Evolutionary conservation across 1,140 invertebrate species (phyloP), one percentile per base, ranked within the genome.

Genomic region (Rhyacophila brunnea): DNA sequence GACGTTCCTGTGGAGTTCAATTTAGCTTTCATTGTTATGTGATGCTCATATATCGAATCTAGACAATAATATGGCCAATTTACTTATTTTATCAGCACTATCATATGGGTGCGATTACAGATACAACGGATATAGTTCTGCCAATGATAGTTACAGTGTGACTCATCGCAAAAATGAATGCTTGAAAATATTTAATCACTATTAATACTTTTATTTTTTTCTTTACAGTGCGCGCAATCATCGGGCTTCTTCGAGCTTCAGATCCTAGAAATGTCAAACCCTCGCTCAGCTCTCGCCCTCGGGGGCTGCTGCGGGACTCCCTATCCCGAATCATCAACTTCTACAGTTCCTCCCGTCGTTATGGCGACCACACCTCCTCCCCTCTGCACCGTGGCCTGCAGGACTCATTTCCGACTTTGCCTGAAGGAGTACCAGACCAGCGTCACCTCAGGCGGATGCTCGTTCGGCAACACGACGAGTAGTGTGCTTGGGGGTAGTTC

Each of bases 361-460:
- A 18, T 11, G 34, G 1, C 17, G 35, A 38, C 77, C 66, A 77
- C 74, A 60, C 78, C 79, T 61, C 76, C 73, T 67, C 44, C 72
- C 69, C 60, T 45, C 20, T 64, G 55, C 72, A 67, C 81, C 53
- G 75, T 80, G 55, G 79, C 83, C 44, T 95, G 93, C 78, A 85
- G 86, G 70, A 94, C 92, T 11, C 86, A 87, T 68, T 93, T 95
- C 77, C 82, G 88, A 67, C 82, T 95, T 65, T 95, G 92, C 78
- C 86, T 95, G 65, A 95, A 94, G 81, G 92, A 95, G 78, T 95
- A 93, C 74, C 92, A 94, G 80, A 91, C 87, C 64, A 87, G 88
- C 68, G 87, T 91, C 45, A 88, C 86, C 55, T 86, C 88, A 64
- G 91, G 90, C 63, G 86, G 88, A 44, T 96, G 93, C 77, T 92